Evolutionary conservation across 2,888 invertebrate species (phyloP), one percentile per base, ranked within the genome.

Genomic region (Agapostemon virescens): DNA sequence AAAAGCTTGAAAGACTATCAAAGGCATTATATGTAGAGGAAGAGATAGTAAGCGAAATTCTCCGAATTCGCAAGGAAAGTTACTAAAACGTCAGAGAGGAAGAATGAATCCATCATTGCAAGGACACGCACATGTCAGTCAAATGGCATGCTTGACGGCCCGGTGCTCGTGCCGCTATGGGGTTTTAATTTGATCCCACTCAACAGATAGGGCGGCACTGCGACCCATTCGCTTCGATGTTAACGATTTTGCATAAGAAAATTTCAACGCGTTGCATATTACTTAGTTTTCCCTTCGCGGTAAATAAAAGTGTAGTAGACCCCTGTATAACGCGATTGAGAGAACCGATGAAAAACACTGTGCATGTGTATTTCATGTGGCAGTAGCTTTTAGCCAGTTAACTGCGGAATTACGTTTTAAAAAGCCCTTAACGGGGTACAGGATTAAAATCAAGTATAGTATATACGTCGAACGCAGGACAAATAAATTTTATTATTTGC

Each of bases 51-150:
- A 33, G 70, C 75, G 38, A 45, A 69, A 64, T 42, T 67, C 58
- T 40, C 20, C 2, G 42, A 45, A 42, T 45, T 38, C 26, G 23
- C 20, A n/a, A 26, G 58, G 45, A 71, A 68, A 33, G 58, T 70
- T 68, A 63, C 20, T 33, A 75, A 36, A 78, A 68, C 74, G 63
- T 77, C 75, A 69, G 71, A 79, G 79, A 84, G 81, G 76, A 82
- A 81, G 81, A 85, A 87, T 77, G 82, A 87, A 90, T 90, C 87
- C 85, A 86, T 89, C 90, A 88, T 87, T 83, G 82, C 68, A 72
- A 81, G 83, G 87, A 88, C 89, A 88, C 88, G 89, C 89, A 87
- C 87, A 76, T 80, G 88, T 90, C 90, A 89, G 84, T 90, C 85
- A 84, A 82, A 77, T 61, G 26, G 61, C 52, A 73, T 49, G 69